Evolutionary conservation across 2,888 invertebrate species (phyloP).

Genomic region (Parelbella ahira): DNA sequence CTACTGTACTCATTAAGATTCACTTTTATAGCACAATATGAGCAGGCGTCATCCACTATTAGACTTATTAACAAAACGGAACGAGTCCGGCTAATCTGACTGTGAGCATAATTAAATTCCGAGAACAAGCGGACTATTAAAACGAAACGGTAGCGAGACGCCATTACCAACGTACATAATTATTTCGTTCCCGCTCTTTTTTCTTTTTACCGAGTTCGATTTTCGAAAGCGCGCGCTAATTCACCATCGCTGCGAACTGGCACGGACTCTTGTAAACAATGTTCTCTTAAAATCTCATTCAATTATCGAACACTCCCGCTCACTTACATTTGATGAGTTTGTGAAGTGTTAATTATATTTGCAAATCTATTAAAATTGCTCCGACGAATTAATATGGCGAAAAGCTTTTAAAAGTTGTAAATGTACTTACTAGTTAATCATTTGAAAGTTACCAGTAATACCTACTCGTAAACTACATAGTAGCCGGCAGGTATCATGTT

Average conservation of each 20-base stretch:
- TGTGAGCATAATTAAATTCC: slow-evolving; percentile 76
- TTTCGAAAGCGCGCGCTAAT: slow-evolving; percentile 72
- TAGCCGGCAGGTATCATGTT: too few species aligned
- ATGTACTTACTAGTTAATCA: too few species aligned
- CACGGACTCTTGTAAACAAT: slow-evolving; percentile 75
- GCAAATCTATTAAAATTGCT: too few species aligned
- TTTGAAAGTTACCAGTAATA: too few species aligned
- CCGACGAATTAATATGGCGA: too few species aligned
- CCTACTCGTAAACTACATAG: too few species aligned
- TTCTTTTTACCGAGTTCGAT: slow-evolving; percentile 65
- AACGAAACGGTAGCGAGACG: slow-evolving; percentile 77
- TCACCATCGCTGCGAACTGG: slow-evolving; percentile 62
- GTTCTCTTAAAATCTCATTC: slow-evolving; percentile 75
- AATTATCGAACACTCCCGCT: slow-evolving; percentile 60
- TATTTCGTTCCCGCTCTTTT: slow-evolving; percentile 78
- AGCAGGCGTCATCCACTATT: slow-evolving; percentile 71
- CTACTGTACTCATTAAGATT: too few species aligned
- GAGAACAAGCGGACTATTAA: slow-evolving; percentile 78
- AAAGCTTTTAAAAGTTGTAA: too few species aligned
- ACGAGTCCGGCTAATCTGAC: slow-evolving; percentile 72
- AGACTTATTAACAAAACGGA: slow-evolving; percentile 76
- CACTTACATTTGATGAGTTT: slow-evolving; percentile 59
- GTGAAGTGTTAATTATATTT: slow-evolving; percentile 49
- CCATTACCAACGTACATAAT: slow-evolving; percentile 80
- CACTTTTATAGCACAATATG: slow-evolving; percentile 38